These are phyloP conservation scores for Synanthedon vespiformis DNA, from an alignment of 2,888 invertebrate species.

Conservation along the genomic window DNA sequence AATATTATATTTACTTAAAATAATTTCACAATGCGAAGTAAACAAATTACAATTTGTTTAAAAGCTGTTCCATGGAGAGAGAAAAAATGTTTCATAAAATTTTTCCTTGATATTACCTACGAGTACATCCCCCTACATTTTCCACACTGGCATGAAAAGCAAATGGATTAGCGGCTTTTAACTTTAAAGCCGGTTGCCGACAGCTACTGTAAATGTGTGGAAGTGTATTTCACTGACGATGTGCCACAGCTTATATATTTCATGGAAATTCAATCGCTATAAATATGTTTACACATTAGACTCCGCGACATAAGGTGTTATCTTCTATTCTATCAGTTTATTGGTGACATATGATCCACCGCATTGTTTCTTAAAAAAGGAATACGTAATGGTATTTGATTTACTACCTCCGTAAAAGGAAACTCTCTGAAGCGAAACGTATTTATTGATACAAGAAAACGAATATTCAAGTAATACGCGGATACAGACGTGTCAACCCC, in stretches of 20 bases:
- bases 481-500: conserved; percentile 7
- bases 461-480: conserved; percentile 14
- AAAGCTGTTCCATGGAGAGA: background rate
- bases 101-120: conserved; percentile 7
- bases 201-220: conserved; percentile 1
- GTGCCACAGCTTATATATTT: background rate
- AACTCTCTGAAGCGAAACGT: background rate
- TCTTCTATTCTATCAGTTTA: too few relatives aligned
- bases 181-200: conserved; percentile 11
- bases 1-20: too few relatives aligned
- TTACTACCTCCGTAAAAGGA: too few relatives aligned
- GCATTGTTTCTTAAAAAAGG: too few relatives aligned
- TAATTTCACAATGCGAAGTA: background rate
- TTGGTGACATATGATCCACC: too few relatives aligned
- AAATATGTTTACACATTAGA: background rate
- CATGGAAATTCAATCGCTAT: background rate
- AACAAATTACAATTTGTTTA: background rate
- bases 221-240: background rate
- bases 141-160: conserved; percentile 33
- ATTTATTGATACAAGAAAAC: conserved; percentile 4
- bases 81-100: conserved; percentile 9
- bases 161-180: conserved; percentile 57
- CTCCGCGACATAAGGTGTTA: too few relatives aligned
- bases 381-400: too few relatives aligned
- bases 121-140: conserved; percentile 17